Base-by-base conservation (phyloP, 2,888 invertebrate genomes). In the Cantharis nigra region DNA sequence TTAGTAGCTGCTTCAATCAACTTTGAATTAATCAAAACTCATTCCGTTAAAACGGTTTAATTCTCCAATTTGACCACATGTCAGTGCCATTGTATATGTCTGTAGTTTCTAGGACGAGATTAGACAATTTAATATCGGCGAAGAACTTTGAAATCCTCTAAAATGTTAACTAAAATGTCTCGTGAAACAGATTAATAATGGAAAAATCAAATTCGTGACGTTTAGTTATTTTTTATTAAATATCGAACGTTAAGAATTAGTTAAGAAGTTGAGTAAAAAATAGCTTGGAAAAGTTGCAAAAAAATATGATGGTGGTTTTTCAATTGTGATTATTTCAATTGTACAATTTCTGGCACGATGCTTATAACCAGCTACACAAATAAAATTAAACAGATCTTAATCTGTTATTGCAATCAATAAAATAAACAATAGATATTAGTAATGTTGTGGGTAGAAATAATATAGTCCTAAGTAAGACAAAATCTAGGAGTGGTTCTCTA, bases 381-480 rank as follows among this genome's bases (percentile, higher is more conserved):
- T 75, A 71, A 75, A 78, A 62, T 75, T 74, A 70, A 64, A 71
- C 71, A 63, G 67, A 75, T 67, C 69, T 65, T 71, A 78, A 78
- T 72, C 76, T 78, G 71, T 78, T 78, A 78, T 78, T 78, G 72
- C 64, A 78, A 78, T 78, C 75, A 76, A 78, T 78, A 78, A 76
- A 70, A 81, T 81, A 82, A 82, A 82, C 82, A 82, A 82, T 82
- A 81, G 82, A 81, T 80, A 82, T 81, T 81, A 76, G 64, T 72
- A 79, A 80, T 82, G 83, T 84, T 84, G 86, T 86, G 85, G 85
- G 85, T 81, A 83, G 85, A 85, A 87, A 86, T 85, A 85, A 86
- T 86, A 86, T 85, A 85, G 85, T 85, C 85, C 49, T 85, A 83
- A 83, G 80, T 83, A 83, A 85, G 81, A 76, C 80, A 81, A 82